Conservation (phyloP, 2,113 vertebrate species). For the Platysternon megacephalum region DNA sequence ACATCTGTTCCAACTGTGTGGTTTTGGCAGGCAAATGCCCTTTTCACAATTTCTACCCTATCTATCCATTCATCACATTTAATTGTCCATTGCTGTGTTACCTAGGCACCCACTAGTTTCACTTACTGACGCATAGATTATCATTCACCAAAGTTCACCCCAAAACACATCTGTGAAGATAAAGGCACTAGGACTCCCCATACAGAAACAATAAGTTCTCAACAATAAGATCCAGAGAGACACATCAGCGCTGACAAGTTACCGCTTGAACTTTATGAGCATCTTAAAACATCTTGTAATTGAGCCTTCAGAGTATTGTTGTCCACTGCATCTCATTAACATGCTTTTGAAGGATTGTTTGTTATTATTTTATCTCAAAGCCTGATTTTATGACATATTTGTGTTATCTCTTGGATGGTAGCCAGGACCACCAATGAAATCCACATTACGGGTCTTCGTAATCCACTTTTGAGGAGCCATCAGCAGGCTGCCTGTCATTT, state of each 20-base stretch:
- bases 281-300: constrained; percentile 11
- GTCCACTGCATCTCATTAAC: not conserved
- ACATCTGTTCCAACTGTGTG: not conserved
- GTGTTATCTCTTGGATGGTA: not conserved
- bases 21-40: not conserved
- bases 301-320: not conserved
- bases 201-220: not conserved
- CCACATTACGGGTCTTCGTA: not conserved
- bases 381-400: constrained; percentile 22
- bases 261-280: not conserved
- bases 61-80: not conserved
- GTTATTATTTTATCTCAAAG: constrained; percentile 32
- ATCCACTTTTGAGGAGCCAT: not conserved
- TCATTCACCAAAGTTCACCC: not conserved
- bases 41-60: not conserved
- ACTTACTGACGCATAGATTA: not conserved
- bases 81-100: not conserved
- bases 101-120: not conserved
- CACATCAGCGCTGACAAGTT: constrained; percentile 28
- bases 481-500: not conserved
- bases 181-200: constrained; percentile 14
- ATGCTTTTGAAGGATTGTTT: not conserved
- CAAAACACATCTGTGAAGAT: not conserved
- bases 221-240: not conserved
- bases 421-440: not conserved